phyloP scores from a whole-genome alignment of 2,888 invertebrate species.

The Leptinotarsa tumamoca region DNA sequence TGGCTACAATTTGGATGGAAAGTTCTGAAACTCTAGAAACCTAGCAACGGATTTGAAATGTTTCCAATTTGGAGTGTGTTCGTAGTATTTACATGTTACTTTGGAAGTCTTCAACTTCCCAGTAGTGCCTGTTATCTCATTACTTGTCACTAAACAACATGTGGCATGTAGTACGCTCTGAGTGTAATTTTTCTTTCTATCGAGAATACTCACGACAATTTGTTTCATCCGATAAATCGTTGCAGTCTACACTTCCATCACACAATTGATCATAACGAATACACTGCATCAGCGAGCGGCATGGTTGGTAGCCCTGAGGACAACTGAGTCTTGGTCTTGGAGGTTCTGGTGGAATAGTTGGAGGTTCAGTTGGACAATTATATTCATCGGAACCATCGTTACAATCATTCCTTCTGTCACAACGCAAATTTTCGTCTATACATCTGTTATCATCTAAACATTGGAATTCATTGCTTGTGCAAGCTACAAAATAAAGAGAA shows the following conservation, averaged over 20 bases:
- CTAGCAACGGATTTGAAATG: too few species aligned
- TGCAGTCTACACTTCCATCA: slow-evolving; percentile 82
- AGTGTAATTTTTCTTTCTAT: too few species aligned
- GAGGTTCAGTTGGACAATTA: slow-evolving; percentile 68
- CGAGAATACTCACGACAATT: slow-evolving; percentile 74
- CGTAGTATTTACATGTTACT: too few species aligned
- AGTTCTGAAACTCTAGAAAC: too few species aligned
- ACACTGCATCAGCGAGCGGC: slow-evolving; percentile 68
- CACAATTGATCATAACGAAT: slow-evolving; percentile 73
- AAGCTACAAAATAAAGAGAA: slow-evolving; percentile 68
- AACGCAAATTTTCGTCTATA: slow-evolving; percentile 69
- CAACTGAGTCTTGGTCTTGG: slow-evolving; percentile 58
- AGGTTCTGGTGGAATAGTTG: slow-evolving; percentile 51
- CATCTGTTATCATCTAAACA: slow-evolving; percentile 74
- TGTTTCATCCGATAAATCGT: slow-evolving; percentile 86
- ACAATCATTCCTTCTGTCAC: slow-evolving; percentile 74
- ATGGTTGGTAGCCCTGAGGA: slow-evolving; percentile 64
- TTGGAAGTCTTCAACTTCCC: too few species aligned
- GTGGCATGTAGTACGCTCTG: too few species aligned
- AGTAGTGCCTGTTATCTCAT: too few species aligned
- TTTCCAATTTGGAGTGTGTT: too few species aligned
- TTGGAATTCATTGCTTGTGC: slow-evolving; percentile 74
- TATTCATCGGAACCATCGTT: slow-evolving; percentile 71
- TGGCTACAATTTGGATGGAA: too few species aligned
- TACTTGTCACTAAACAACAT: too few species aligned